These are phyloP conservation scores for Thinocorus orbignyianus DNA, from an alignment of 2,113 vertebrate genomes.

Conservation along the genomic window DNA sequence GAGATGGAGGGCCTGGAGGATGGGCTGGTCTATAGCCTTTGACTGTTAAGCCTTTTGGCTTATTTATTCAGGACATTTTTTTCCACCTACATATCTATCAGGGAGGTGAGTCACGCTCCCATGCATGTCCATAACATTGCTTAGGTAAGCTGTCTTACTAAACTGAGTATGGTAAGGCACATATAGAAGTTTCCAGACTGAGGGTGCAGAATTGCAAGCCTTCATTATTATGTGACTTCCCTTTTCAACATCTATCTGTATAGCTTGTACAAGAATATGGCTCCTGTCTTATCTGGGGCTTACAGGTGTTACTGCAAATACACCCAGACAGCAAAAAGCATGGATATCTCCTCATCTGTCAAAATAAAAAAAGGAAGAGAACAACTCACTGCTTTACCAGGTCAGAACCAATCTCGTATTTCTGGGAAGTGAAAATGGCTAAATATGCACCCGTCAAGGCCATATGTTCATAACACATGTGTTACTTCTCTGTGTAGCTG, in stretches of 20 bases:
- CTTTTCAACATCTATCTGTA: background rate
- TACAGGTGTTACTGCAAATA: background rate
- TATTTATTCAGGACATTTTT: background rate
- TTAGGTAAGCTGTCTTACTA: background rate
- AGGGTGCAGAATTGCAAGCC: background rate
- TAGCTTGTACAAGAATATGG: background rate
- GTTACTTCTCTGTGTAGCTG: background rate
- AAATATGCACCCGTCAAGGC: fast-evolving
- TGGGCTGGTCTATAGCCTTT: background rate
- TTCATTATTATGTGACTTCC: background rate
- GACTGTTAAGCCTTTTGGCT: background rate
- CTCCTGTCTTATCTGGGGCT: background rate
- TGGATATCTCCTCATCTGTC: background rate
- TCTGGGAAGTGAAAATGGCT: background rate
- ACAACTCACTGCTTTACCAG: background rate
- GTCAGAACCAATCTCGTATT: background rate
- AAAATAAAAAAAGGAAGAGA: background rate
- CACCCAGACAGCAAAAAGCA: background rate
- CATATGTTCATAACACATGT: background rate
- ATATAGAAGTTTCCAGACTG: background rate
- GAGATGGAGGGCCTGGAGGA: background rate
- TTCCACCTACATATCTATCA: background rate
- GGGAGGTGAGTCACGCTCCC: background rate
- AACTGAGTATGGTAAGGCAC: background rate
- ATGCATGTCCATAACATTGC: background rate